These are phyloP conservation scores for Sparus aurata DNA, from an alignment of 2,797 vertebrate species.

Conservation along the genomic window DNA sequence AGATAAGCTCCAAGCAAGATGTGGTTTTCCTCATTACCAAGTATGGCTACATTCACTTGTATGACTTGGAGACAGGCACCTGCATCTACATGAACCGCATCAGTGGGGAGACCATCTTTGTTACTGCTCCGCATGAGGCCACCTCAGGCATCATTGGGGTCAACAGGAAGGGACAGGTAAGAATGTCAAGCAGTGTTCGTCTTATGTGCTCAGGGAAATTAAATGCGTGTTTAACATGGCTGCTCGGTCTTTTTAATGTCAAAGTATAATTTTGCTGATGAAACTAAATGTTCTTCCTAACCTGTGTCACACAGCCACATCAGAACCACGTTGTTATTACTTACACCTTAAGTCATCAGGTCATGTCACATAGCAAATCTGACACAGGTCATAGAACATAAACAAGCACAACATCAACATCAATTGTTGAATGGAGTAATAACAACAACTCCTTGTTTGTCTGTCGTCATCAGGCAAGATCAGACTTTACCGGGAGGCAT, in stretches of 20 bases:
- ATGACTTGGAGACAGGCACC: slow-evolving; percentile 97
- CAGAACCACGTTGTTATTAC: background rate
- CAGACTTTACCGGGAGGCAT: slow-evolving; percentile 48
- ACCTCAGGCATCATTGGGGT: slow-evolving; percentile 98
- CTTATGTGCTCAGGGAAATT: background rate
- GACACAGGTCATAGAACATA: slow-evolving; percentile 9
- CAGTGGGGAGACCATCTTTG: slow-evolving; percentile 98
- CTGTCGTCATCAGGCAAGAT: slow-evolving; percentile 47
- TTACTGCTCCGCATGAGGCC: slow-evolving; percentile 97
- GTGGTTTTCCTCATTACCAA: slow-evolving; percentile 99
- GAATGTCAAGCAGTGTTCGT: slow-evolving; percentile 25
- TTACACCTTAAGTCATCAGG: background rate
- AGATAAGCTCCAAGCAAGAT: slow-evolving; percentile 98
- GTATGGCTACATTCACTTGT: slow-evolving; percentile 98
- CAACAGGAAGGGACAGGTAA: slow-evolving; percentile 98
- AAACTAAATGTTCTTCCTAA: background rate
- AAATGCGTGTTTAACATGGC: background rate
- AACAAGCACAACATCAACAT: slow-evolving; percentile 26
- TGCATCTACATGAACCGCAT: slow-evolving; percentile 99
- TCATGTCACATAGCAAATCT: slow-evolving; percentile 9
- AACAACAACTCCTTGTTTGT: slow-evolving; percentile 46
- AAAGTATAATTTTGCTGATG: background rate
- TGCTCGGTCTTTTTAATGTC: slow-evolving; percentile 1
- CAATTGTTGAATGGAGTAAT: slow-evolving; percentile 2
- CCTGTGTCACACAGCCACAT: background rate